phyloP scores from a whole-genome alignment of 2,888 invertebrate species.

The Chloroclysta siterata region DNA sequence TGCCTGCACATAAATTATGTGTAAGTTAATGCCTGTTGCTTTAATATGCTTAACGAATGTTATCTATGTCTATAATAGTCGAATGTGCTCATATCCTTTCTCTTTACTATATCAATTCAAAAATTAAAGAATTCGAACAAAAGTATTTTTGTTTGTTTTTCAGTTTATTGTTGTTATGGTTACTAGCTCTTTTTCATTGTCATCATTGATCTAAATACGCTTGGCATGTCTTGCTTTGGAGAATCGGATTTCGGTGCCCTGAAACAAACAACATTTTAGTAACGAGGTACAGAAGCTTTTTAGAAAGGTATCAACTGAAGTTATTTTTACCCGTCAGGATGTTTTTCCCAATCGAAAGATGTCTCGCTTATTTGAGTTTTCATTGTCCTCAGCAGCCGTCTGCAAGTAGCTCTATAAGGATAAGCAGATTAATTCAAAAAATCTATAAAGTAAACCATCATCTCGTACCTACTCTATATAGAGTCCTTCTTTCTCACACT shows the following conservation, averaged over 20 bases:
- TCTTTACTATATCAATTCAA: not conserved
- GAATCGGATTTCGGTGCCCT: constrained; percentile 10
- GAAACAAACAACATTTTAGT: constrained; percentile 7
- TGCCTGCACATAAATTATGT: not conserved
- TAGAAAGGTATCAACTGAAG: not conserved
- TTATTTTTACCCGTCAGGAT: constrained; percentile 48
- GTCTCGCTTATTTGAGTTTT: constrained; percentile 56
- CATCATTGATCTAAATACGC: constrained; percentile 10
- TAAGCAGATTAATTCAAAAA: constrained; percentile 6
- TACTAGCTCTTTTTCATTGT: not conserved
- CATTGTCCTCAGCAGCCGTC: constrained; percentile 49
- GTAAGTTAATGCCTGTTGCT: not conserved
- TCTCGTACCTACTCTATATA: too few relatives aligned
- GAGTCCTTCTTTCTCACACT: too few relatives aligned
- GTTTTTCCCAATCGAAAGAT: constrained; percentile 53
- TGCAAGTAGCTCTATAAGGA: constrained; percentile 57
- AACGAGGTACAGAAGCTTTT: not conserved
- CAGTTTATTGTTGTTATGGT: not conserved
- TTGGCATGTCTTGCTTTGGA: constrained; percentile 6
- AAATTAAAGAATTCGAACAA: not conserved
- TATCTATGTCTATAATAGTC: not conserved
- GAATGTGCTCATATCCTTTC: not conserved
- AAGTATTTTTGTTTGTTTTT: not conserved
- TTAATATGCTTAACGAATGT: not conserved
- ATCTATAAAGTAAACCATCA: not conserved